These are phyloP conservation scores for Camponotus fellah DNA, from an alignment of 2,888 invertebrate genomes.

Conservation along the genomic window DNA sequence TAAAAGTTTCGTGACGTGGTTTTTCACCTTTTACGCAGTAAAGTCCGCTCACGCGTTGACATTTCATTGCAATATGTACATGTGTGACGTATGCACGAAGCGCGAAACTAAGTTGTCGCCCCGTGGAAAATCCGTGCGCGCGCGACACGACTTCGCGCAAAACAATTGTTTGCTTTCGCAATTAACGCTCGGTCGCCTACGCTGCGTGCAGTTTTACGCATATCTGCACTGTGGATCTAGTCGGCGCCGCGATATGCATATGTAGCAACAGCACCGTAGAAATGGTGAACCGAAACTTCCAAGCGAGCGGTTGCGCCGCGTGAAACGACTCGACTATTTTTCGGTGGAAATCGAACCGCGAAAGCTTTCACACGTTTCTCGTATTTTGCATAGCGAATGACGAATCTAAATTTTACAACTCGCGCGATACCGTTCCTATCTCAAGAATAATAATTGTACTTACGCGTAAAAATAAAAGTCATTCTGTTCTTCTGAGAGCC, in stretches of 20 bases:
- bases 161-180: slow-evolving; percentile 59
- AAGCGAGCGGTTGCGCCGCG: slow-evolving; percentile 6
- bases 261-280: slow-evolving; percentile 21
- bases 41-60: slow-evolving; percentile 21
- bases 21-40: slow-evolving; percentile 54
- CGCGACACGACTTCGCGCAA: slow-evolving; percentile 41
- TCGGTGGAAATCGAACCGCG: slow-evolving; percentile 35
- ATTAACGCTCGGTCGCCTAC: slow-evolving; percentile 54
- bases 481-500: not conserved
- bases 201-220: slow-evolving; percentile 38
- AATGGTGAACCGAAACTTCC: slow-evolving; percentile 18
- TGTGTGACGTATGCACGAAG: slow-evolving; percentile 43
- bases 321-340: slow-evolving; percentile 43
- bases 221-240: slow-evolving; percentile 33
- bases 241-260: slow-evolving; percentile 31
- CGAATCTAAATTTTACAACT: slow-evolving; percentile 13
- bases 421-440: not conserved
- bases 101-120: slow-evolving; percentile 59
- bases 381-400: slow-evolving; percentile 21
- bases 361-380: slow-evolving; percentile 39
- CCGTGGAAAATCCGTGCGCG: slow-evolving; percentile 33
- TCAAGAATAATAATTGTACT: not conserved
- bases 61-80: slow-evolving; percentile 8
- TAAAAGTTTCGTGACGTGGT: slow-evolving; percentile 35
- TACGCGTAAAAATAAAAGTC: not conserved